These are phyloP conservation scores for Chrysolina haemoptera DNA, from an alignment of 2,888 invertebrate genomes.

Conservation along the genomic window DNA sequence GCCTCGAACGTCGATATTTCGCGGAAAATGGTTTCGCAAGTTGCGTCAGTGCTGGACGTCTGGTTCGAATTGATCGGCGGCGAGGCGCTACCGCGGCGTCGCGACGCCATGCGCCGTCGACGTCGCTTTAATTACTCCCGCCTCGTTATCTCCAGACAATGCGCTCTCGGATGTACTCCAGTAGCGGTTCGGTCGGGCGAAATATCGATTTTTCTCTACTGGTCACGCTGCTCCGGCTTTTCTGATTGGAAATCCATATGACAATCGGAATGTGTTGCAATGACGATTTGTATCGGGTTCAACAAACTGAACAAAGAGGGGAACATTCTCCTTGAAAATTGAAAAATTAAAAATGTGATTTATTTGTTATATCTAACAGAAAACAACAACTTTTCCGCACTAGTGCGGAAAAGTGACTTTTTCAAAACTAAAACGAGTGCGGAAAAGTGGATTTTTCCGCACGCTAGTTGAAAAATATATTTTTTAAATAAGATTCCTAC, in stretches of 20 bases:
- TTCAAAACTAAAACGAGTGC: too few relatives aligned
- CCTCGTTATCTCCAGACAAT: slow-evolving; percentile 3
- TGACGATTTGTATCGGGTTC: not conserved
- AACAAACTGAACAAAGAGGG: not conserved
- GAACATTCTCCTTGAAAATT: too few relatives aligned
- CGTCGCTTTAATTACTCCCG: slow-evolving; percentile 1
- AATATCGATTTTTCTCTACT: slow-evolving; percentile 9
- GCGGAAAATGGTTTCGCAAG: slow-evolving; percentile 31
- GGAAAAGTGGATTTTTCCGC: too few relatives aligned
- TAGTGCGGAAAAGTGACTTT: too few relatives aligned
- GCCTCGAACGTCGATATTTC: not conserved
- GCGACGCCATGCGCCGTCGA: slow-evolving; percentile 60
- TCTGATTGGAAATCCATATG: not conserved
- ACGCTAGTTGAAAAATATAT: too few relatives aligned
- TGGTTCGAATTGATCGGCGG: slow-evolving; percentile 30
- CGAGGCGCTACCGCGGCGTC: slow-evolving; percentile 58
- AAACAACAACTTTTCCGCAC: too few relatives aligned
- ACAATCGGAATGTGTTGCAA: not conserved
- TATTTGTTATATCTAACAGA: too few relatives aligned
- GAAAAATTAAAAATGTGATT: too few relatives aligned
- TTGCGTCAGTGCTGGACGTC: slow-evolving; percentile 43
- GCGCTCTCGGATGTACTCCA: slow-evolving; percentile 1
- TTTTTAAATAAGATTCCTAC: too few relatives aligned
- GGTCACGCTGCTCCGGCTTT: not conserved
- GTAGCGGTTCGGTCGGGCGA: not conserved